Conservation (phyloP, 1,140 invertebrate species). For the Teleopsis dalmanni region DNA sequence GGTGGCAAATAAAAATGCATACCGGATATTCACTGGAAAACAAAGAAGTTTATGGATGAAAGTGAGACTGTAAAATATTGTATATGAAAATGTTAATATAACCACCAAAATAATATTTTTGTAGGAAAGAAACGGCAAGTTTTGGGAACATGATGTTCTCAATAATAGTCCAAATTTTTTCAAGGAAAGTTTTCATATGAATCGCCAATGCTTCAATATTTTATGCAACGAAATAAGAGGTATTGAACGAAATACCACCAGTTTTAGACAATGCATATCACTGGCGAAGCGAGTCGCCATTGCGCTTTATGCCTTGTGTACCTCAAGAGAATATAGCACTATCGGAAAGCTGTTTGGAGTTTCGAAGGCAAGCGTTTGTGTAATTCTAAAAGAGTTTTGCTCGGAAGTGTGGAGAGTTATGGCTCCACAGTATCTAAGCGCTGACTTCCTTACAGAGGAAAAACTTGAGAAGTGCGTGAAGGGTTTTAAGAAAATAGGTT, state of each 20-base stretch:
- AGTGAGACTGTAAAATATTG: too few relatives aligned
- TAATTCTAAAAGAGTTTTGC: conserved; percentile 3
- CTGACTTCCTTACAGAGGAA: not conserved
- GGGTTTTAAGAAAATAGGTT: conserved; percentile 7
- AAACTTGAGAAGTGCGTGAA: conserved; percentile 7
- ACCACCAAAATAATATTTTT: too few relatives aligned
- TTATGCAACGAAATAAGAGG: not conserved
- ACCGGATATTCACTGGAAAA: too few relatives aligned
- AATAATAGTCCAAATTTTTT: conserved; percentile 1
- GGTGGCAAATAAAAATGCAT: too few relatives aligned
- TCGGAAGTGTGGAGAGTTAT: not conserved
- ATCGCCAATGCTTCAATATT: not conserved
- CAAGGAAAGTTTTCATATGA: conserved; percentile 5
- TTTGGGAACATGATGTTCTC: not conserved
- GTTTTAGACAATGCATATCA: conserved; percentile 1
- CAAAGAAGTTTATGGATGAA: too few relatives aligned
- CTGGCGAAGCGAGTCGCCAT: conserved; percentile 8
- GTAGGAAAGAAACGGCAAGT: too few relatives aligned
- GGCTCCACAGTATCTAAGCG: not conserved
- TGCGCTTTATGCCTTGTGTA: conserved; percentile 1
- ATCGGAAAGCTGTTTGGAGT: conserved; percentile 8
- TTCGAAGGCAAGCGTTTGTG: conserved; percentile 2
- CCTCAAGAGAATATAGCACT: not conserved
- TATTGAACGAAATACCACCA: conserved; percentile 3
- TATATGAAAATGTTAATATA: too few relatives aligned